A percentile compares a stretch with the other conserved stretches of the same genome.
phyloP scores from a whole-genome alignment of 2,888 invertebrate species.

The Odontomyia ornata region DNA sequence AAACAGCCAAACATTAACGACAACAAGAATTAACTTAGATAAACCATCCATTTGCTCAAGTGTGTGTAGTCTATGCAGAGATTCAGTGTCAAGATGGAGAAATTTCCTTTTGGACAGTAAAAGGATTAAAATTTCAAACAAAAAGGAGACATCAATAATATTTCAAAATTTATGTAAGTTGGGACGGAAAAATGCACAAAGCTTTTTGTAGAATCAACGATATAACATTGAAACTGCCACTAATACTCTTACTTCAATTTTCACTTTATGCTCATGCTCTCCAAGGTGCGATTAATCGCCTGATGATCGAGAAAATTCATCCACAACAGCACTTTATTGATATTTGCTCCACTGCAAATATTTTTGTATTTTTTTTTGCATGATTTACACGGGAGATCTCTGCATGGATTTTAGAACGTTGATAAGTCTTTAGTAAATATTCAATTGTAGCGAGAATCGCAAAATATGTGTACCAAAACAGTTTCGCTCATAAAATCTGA shows the following conservation, averaged over 20 bases:
- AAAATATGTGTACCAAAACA: slow-evolving; percentile 77
- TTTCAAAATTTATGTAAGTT: slow-evolving; percentile 55
- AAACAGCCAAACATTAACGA: slow-evolving; percentile 70
- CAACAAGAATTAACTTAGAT: slow-evolving; percentile 60
- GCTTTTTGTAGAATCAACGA: slow-evolving; percentile 17
- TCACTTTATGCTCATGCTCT: slow-evolving; percentile 67
- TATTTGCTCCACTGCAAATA: slow-evolving; percentile 81
- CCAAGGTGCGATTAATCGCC: slow-evolving; percentile 68
- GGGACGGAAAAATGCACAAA: not conserved
- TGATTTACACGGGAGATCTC: slow-evolving; percentile 82
- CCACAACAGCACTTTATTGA: slow-evolving; percentile 81
- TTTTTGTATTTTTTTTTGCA: slow-evolving; percentile 79
- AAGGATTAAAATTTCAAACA: slow-evolving; percentile 80
- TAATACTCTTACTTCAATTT: slow-evolving; percentile 70
- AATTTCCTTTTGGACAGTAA: slow-evolving; percentile 85
- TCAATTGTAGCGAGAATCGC: slow-evolving; percentile 77
- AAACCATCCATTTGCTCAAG: slow-evolving; percentile 63
- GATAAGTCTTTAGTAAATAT: slow-evolving; percentile 78
- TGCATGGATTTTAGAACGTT: slow-evolving; percentile 82
- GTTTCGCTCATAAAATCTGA: slow-evolving; percentile 79
- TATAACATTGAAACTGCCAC: slow-evolving; percentile 64
- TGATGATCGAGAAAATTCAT: slow-evolving; percentile 73
- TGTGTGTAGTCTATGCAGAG: slow-evolving; percentile 57
- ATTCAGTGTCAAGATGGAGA: slow-evolving; percentile 72
- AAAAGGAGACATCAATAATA: slow-evolving; percentile 65